phyloP scores from a whole-genome alignment of 2,113 vertebrate species.

The Mus pahari region DNA sequence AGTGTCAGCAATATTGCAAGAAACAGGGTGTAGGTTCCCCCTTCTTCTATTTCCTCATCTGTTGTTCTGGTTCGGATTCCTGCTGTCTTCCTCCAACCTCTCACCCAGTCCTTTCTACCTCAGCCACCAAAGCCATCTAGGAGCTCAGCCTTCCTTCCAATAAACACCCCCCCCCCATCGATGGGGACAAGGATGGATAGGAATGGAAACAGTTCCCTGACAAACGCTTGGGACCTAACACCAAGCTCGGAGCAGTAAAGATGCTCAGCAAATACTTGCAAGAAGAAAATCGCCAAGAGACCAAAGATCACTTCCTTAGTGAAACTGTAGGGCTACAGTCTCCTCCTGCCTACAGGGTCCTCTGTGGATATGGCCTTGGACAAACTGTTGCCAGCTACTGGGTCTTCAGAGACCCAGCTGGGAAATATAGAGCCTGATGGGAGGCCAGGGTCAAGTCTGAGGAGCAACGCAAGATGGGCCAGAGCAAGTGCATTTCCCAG shows the following conservation, averaged over 20 bases:
- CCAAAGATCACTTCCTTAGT: background rate
- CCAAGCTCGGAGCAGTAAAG: background rate
- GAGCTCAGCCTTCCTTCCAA: background rate
- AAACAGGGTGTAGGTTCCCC: background rate
- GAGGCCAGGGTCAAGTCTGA: background rate
- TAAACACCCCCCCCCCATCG: background rate
- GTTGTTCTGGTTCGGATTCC: background rate
- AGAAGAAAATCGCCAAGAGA: background rate
- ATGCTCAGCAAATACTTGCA: background rate
- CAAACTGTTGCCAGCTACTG: background rate
- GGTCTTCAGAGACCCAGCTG: background rate
- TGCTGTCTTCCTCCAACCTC: too few species aligned
- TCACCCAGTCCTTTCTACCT: background rate
- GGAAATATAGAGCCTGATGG: background rate
- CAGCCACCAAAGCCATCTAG: fast-evolving
- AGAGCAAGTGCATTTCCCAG: background rate
- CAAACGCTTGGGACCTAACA: background rate
- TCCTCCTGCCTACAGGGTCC: background rate
- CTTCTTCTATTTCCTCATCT: background rate
- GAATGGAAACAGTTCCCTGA: background rate
- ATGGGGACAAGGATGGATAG: too few species aligned
- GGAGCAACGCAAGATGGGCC: background rate
- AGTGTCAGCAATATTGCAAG: background rate
- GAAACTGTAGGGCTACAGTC: background rate
- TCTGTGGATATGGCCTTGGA: background rate